These are phyloP conservation scores for Brenthis ino DNA, from an alignment of 2,888 invertebrate genomes.

Conservation along the genomic window DNA sequence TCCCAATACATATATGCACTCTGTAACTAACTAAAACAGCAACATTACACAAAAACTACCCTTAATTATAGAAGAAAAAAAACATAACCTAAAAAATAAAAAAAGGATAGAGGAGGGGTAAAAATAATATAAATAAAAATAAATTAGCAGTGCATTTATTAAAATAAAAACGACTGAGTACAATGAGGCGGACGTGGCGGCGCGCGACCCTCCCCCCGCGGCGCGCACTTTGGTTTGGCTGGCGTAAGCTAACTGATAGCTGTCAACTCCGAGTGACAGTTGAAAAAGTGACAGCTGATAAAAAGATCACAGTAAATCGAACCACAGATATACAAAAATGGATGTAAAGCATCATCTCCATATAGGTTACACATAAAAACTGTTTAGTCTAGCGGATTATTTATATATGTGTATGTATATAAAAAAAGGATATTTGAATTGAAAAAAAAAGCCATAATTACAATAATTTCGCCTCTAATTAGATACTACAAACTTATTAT, in stretches of 20 bases:
- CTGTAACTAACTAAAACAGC: no score
- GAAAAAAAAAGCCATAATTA: conserved; percentile 16
- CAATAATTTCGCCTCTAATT: conserved; percentile 24
- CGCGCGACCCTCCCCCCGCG: conserved; percentile 35
- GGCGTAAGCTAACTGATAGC: conserved; percentile 39
- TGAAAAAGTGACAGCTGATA: conserved; percentile 21
- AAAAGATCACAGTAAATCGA: conserved; percentile 25
- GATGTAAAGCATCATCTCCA: neutral
- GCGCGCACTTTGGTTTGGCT: conserved; percentile 44
- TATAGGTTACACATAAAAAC: conserved; percentile 5
- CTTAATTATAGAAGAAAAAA: neutral
- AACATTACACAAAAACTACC: neutral
- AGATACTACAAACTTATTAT: conserved; percentile 12
- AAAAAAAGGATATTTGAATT: conserved; percentile 1
- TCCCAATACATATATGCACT: no score
- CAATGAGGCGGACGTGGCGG: conserved; percentile 57
- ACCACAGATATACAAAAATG: conserved; percentile 10
- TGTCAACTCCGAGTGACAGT: conserved; percentile 20
- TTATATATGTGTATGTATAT: neutral
- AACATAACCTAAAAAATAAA: neutral
- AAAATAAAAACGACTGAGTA: conserved; percentile 69
- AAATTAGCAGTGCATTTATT: conserved; percentile 75
- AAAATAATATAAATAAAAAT: conserved; percentile 49
- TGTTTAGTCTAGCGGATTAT: conserved; percentile 1
- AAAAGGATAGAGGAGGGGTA: conserved; percentile 13